phyloP scores from a whole-genome alignment of 1,140 invertebrate genomes.

The Coptotermes formosanus region DNA sequence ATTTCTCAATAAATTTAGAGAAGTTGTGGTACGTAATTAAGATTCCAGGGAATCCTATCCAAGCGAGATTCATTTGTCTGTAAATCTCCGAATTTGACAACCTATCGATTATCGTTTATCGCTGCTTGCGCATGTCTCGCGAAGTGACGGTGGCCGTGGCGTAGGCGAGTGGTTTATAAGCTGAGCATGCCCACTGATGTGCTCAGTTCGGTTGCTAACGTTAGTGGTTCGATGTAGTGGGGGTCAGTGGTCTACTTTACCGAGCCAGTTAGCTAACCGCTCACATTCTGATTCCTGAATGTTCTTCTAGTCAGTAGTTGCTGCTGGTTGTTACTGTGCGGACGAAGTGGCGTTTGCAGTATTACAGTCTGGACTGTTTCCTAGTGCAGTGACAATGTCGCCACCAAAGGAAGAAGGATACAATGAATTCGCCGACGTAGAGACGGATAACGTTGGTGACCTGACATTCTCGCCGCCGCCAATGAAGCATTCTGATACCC shows the following conservation, averaged over 20 bases:
- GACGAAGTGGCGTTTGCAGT: not conserved
- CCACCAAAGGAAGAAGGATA: not conserved
- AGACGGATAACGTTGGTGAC: slow-evolving; percentile 15
- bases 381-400: not conserved
- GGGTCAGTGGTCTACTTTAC: no score
- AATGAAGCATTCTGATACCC: slow-evolving; percentile 58
- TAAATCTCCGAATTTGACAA: not conserved
- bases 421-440: not conserved
- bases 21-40: no score
- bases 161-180: not conserved
- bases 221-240: no score
- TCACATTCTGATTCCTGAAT: no score
- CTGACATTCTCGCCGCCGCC: slow-evolving; percentile 45
- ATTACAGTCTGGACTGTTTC: not conserved
- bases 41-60: no score
- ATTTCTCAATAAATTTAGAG: no score
- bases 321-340: no score
- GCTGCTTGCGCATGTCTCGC: no score
- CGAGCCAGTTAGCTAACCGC: no score
- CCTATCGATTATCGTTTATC: not conserved
- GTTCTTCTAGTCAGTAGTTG: no score
- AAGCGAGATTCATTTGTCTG: not conserved
- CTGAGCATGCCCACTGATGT: not conserved
- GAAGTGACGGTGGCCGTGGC: not conserved
- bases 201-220: not conserved